phyloP scores from a whole-genome alignment of 2,888 invertebrate species.

The Periphyllus acericola region DNA sequence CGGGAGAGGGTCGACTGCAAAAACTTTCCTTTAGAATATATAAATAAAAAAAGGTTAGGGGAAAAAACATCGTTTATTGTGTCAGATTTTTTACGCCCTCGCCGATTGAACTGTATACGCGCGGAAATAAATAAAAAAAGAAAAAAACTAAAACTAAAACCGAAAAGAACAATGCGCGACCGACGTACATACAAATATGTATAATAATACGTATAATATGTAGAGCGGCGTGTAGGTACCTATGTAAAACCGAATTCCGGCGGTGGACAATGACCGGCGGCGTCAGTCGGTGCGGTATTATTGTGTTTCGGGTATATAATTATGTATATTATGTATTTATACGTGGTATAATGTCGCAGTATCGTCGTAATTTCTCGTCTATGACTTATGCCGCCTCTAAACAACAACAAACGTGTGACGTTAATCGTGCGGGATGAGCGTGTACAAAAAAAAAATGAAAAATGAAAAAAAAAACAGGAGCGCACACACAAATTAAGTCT shows the following conservation, averaged over 20 bases:
- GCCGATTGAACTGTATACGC: slow-evolving; percentile 27
- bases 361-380: background rate
- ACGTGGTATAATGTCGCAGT: background rate
- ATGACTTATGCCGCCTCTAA: background rate
- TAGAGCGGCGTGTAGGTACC: background rate
- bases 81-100: slow-evolving; percentile 40
- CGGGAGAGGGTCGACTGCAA: slow-evolving; percentile 4
- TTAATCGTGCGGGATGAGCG: slow-evolving; percentile 49
- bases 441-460: background rate
- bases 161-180: slow-evolving; percentile 25
- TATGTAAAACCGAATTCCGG: slow-evolving; percentile 25
- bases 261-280: slow-evolving; percentile 6
- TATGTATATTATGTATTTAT: background rate
- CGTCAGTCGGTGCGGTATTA: background rate
- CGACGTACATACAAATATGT: background rate
- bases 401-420: slow-evolving; percentile 43
- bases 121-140: slow-evolving; percentile 36
- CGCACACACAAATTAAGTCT: slow-evolving; percentile 51
- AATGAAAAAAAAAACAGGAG: background rate
- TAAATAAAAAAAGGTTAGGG: slow-evolving; percentile 41
- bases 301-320: slow-evolving; percentile 21
- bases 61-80: slow-evolving; percentile 47
- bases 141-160: background rate
- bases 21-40: slow-evolving; percentile 54
- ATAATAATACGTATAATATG: slow-evolving; percentile 3